Base-by-base conservation (phyloP, 2,113 vertebrate species). In the Phasianus colchicus region DNA sequence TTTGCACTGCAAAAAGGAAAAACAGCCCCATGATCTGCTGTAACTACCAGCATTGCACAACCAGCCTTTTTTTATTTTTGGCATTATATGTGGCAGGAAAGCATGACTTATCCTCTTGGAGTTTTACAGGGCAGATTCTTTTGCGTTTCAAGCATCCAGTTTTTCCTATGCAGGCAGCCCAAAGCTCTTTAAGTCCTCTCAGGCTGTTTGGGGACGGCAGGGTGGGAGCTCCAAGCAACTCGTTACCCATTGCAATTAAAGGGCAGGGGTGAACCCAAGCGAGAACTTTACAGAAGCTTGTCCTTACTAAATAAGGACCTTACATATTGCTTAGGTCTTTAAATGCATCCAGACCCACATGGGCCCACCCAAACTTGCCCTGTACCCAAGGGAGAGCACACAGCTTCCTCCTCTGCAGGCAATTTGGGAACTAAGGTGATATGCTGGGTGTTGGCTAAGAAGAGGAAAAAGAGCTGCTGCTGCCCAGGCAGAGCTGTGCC, bases 321-420 rank as follows among this genome's bases (percentile, higher is more conserved):
- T 47, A 17, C 42, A 15, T 29, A 74, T 2, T 27, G 6, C 43
- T 71, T 55, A 24, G 27, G 13, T 58, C 45, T 45, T 45, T 67
- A 55, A 63, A 79, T 55, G 27, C 75, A 72, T 10, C 40, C 24
- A 21, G 2, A 14, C 54, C 29, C 38, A 72, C 72, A 16, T 52
- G 38, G 15, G 50, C 45, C 65, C 9, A 52, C 20, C 6, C 3
- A 7, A 20, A 58, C 18, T 45, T 72, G 43, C 54, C 17, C 5
- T 6, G 29, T 6, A 25, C 5, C 0, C 2, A n/a, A 48, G 8
- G 4, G 38, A 58, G 61, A 18, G 21, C 40, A 22, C 7, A 8
- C 65, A 77, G 11, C 18, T 63, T 11, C 42, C 4, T 34, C 7
- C 7, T 36, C 25, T 24, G 2, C 9, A 43, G 27, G 42, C 40